Evolutionary conservation across 2,113 vertebrate species (phyloP), one percentile per base, ranked within the genome.

Genomic region (Globicephala melas): DNA sequence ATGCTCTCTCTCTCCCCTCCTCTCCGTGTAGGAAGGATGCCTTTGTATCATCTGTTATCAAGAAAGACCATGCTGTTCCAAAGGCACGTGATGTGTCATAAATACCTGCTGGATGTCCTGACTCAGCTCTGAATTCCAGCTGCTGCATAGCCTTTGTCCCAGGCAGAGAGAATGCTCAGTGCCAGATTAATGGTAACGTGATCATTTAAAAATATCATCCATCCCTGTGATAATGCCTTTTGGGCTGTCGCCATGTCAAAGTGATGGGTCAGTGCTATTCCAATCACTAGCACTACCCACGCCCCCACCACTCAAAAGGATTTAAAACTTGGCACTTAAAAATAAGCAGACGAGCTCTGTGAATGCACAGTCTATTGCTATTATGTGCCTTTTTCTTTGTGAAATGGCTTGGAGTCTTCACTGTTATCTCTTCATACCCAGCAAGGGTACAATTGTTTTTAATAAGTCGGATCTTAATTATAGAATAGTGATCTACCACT

Each of bases 1-100:
- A 50, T 36, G 55, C 63, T 92, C 38, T 96, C 50, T 65, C 31
- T 82, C 25, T 67, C 41, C 25, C n/a, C 15, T 4, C 44, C 7
- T 53, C 47, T 95, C 63, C 65, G 68, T 0, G 8, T 1, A 82
- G 83, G 36, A 94, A 97, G 21, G 41, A 90, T 36, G 36, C 36
- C 89, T 96, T 97, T 95, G 87, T 94, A 76, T 91, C 73, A 65
- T 89, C 86, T 81, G 50, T 92, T 96, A 92, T 96, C 86, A 91
- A 85, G 83, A 53, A 86, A 71, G 17, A 33, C 33, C 87, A 84
- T 17, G 50, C 96, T 96, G 68, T 80, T 96, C 77, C 18, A 77
- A 38, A 95, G 60, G 53, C 71, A 63, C 3, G 0, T 74, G 63
- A 67, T 80, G 9, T 55, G 63, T 89, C 73, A 74, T 50, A 97